Evolutionary conservation across 2,113 vertebrate genomes (phyloP).

Genomic region (Chlamydotis undulata): DNA sequence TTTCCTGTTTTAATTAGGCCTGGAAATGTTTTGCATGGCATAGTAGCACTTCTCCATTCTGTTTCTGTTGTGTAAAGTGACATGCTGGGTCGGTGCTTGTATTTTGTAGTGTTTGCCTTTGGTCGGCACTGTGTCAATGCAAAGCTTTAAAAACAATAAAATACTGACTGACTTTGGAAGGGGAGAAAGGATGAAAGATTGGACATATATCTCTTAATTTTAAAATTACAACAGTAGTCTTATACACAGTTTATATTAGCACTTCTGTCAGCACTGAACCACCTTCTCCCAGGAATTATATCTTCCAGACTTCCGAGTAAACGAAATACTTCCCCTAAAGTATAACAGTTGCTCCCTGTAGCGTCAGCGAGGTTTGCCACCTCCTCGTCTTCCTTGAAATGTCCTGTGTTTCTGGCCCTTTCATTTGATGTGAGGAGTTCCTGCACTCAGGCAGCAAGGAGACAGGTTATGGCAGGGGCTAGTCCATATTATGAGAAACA

Average conservation of each 20-base stretch:
- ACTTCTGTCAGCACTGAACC: neutral
- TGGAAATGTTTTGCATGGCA: neutral
- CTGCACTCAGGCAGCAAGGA: neutral
- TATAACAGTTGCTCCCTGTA: neutral
- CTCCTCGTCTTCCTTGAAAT: neutral
- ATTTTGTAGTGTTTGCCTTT: slow-evolving; percentile 43
- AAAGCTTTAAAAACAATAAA: neutral
- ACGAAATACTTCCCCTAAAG: neutral
- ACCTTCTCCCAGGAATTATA: neutral
- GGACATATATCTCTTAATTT: neutral
- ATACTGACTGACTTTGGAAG: neutral
- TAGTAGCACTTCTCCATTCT: neutral
- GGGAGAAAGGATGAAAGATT: neutral
- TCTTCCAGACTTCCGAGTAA: neutral
- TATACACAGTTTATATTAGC: neutral
- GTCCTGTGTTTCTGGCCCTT: neutral
- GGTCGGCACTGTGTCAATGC: neutral
- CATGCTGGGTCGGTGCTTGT: neutral
- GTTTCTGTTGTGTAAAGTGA: neutral
- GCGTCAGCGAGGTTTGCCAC: neutral
- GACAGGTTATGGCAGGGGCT: neutral
- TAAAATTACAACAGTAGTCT: neutral
- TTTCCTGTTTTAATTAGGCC: neutral
- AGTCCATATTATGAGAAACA: neutral
- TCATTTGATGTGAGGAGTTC: neutral